These are phyloP conservation scores for Misgurnus mizolepis DNA, from an alignment of 2,113 vertebrate species.

Conservation along the genomic window DNA sequence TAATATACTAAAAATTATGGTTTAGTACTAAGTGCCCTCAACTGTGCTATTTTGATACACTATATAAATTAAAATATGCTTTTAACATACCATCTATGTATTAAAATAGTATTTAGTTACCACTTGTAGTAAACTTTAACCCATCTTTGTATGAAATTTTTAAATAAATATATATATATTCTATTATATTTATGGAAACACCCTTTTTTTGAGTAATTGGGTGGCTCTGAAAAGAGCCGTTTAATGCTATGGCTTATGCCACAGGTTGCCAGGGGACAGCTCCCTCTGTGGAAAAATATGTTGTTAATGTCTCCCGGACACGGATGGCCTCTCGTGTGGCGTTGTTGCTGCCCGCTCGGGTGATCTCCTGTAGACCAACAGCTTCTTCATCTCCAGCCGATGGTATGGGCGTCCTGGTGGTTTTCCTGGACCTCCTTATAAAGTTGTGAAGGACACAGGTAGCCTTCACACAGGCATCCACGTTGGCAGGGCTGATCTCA, in stretches of 20 bases:
- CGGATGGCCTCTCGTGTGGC: neutral
- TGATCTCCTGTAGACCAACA: neutral
- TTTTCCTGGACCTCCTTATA: neutral
- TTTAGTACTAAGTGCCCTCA: too few relatives aligned
- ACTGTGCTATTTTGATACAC: too few relatives aligned
- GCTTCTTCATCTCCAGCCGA: too few relatives aligned
- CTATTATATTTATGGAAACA: neutral
- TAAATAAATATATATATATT: neutral
- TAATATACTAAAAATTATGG: too few relatives aligned
- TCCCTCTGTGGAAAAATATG: too few relatives aligned
- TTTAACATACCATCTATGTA: too few relatives aligned
- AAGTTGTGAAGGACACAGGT: conserved; percentile 6
- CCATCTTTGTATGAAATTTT: neutral
- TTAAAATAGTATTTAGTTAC: too few relatives aligned
- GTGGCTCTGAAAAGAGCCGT: neutral
- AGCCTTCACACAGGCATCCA: neutral
- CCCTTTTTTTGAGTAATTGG: neutral
- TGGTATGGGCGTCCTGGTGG: neutral
- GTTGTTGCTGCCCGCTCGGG: neutral
- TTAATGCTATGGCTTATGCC: neutral
- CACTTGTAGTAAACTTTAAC: too few relatives aligned
- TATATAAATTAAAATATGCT: too few relatives aligned
- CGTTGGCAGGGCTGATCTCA: neutral
- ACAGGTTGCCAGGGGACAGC: too few relatives aligned
- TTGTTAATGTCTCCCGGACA: too few relatives aligned